phyloP scores from a whole-genome alignment of 2,888 invertebrate genomes.

The Sicus ferrugineus region DNA sequence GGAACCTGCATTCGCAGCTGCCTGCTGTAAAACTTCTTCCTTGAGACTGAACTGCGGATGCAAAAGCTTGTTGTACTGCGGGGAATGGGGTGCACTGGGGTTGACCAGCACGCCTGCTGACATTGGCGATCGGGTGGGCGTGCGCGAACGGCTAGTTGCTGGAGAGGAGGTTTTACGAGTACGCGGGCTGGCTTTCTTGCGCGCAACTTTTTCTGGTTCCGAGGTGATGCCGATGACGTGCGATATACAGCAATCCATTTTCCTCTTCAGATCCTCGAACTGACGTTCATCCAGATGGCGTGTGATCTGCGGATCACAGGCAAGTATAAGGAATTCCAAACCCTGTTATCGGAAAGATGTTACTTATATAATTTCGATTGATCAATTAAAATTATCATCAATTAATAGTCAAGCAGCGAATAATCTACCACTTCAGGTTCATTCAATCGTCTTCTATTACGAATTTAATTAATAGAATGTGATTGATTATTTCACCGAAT shows the following conservation, averaged over 20 bases:
- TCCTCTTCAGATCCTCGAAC: constrained; percentile 79
- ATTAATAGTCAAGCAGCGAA: no score
- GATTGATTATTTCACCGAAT: no score
- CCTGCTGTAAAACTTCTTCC: constrained; percentile 57
- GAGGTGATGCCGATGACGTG: constrained; percentile 81
- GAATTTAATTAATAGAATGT: no score
- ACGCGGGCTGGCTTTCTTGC: constrained; percentile 63
- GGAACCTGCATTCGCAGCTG: constrained; percentile 39
- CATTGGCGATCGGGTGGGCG: constrained; percentile 64
- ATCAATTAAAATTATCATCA: not conserved
- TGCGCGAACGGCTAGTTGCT: constrained; percentile 59
- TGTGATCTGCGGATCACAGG: constrained; percentile 85
- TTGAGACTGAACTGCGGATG: constrained; percentile 64
- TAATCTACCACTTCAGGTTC: no score
- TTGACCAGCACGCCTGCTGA: constrained; percentile 62
- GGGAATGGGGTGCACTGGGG: constrained; percentile 50
- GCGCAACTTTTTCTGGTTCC: constrained; percentile 62
- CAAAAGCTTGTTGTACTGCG: constrained; percentile 59
- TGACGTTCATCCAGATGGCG: constrained; percentile 78
- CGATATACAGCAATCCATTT: constrained; percentile 85
- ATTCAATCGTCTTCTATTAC: no score
- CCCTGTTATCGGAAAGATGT: constrained; percentile 67
- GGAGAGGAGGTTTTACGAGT: constrained; percentile 63
- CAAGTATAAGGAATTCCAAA: constrained; percentile 83
- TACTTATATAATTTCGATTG: not conserved